Evolutionary conservation across 2,113 vertebrate species (phyloP), one percentile per base, ranked within the genome.

Genomic region (Balaenoptera acutorostrata): DNA sequence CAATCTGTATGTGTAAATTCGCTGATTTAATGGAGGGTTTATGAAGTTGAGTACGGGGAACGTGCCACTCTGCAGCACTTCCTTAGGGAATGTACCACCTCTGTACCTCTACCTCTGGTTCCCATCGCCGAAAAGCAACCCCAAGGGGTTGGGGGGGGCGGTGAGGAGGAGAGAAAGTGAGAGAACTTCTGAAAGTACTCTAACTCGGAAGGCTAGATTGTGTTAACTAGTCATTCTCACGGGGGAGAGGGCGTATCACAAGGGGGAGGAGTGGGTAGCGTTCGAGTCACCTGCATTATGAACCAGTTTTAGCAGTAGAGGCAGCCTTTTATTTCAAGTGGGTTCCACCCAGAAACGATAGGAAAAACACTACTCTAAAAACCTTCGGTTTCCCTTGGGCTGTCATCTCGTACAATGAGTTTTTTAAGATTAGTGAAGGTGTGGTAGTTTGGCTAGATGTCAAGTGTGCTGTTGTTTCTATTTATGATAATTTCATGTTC

Each of bases 361-460:
- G 25, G 66, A 23, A 17, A 71, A 55, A 7, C n/a, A 8, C 21
- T 27, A 44, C 57, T 49, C 44, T 23, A 36, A 82, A 69, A 69
- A 55, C n/a, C 61, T 84, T 83, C 11, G 31, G 31, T 41, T 21
- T 59, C 33, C 29, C 11, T 77, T 8, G 36, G 49, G 36, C 81
- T 69, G 75, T 94, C 75, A 59, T 29, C 63, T 69, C 92, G 44
- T 57, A 17, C 20, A 69, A 69, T 36, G n/a, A 33, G 1, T 59
- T 94, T 94, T 92, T 87, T 27, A 61, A 93, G 57, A 82, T 92
- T 41, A 84, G 77, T 88, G 63, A 93, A 93, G 29, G 44, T 93
- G 49, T 90, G 74, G 61, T 57, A 18, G 9, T 78, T 86, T 80
- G 90, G 7, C 57, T 55, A 52, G 31, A 29, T 83, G 31, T 21